These are phyloP conservation scores for Drosophila erecta DNA, from an alignment of 1,140 invertebrate species.

Conservation along the genomic window DNA sequence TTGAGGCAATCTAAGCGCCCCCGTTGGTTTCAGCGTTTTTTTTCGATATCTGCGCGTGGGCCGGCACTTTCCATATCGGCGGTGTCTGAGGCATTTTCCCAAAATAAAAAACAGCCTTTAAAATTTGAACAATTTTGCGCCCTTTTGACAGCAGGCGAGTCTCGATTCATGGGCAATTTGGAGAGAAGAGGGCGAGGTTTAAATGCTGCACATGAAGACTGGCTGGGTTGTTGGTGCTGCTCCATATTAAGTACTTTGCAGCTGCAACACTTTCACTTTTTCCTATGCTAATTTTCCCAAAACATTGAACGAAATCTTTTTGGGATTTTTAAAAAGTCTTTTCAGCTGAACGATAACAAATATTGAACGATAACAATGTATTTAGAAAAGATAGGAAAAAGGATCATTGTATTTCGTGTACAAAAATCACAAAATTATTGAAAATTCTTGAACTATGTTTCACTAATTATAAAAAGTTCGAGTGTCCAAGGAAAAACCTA, in stretches of 20 bases:
- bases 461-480: too few relatives aligned
- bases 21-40: background rate
- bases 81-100: slow-evolving; percentile 25
- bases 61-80: slow-evolving; percentile 40
- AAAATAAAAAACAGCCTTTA: slow-evolving; percentile 12
- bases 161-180: slow-evolving; percentile 46
- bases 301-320: slow-evolving; percentile 14
- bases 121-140: slow-evolving; percentile 42
- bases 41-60: slow-evolving; percentile 51
- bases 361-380: slow-evolving; percentile 6
- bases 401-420: too few relatives aligned
- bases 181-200: slow-evolving; percentile 45
- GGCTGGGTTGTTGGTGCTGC: slow-evolving; percentile 32
- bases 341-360: slow-evolving; percentile 18
- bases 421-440: too few relatives aligned
- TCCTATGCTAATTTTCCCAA: slow-evolving; percentile 63
- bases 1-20: slow-evolving; percentile 41
- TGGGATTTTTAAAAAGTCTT: slow-evolving; percentile 16
- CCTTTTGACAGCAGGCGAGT: slow-evolving; percentile 58
- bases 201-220: slow-evolving; percentile 55
- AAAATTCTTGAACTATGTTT: too few relatives aligned
- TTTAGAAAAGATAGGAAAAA: background rate
- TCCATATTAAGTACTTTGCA: slow-evolving; percentile 74
- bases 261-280: slow-evolving; percentile 78
- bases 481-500: too few relatives aligned